Evolutionary conservation across 2,113 vertebrate genomes (phyloP).

Genomic region (Nicator chloris): DNA sequence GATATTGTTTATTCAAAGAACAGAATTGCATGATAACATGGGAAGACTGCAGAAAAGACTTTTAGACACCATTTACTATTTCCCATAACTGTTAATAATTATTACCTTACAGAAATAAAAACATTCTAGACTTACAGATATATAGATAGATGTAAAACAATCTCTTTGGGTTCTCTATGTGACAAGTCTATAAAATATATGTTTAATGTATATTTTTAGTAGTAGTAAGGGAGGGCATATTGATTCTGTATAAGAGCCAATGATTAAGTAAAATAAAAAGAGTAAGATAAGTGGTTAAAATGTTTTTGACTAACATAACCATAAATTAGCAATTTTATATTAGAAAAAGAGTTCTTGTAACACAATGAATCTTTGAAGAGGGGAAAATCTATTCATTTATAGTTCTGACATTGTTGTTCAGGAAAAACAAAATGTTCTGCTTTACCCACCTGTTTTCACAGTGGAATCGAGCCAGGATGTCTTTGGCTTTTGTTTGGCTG

Average conservation of each 20-base stretch:
- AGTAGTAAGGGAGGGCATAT: background rate
- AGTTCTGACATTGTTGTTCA: background rate
- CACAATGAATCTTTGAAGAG: background rate
- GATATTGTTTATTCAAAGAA: background rate
- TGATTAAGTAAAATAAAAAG: background rate
- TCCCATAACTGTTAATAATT: background rate
- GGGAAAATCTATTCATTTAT: background rate
- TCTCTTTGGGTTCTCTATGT: background rate
- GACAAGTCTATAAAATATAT: background rate
- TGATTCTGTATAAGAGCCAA: background rate
- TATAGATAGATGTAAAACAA: background rate
- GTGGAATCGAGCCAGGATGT: slow-evolving; percentile 86
- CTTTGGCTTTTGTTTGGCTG: slow-evolving; percentile 85
- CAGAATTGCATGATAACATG: background rate
- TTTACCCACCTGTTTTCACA: slow-evolving; percentile 83
- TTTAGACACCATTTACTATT: background rate
- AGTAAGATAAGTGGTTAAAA: background rate
- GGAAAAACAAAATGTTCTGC: slow-evolving; percentile 6
- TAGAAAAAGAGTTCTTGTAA: background rate
- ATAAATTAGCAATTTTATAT: background rate
- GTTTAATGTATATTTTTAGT: background rate
- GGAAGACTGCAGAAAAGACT: background rate
- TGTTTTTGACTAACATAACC: background rate
- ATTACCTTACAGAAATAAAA: background rate
- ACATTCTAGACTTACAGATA: background rate